Evolutionary conservation across 2,113 vertebrate species (phyloP), one percentile per base, ranked within the genome.

Genomic region (Austrofundulus limnaeus): DNA sequence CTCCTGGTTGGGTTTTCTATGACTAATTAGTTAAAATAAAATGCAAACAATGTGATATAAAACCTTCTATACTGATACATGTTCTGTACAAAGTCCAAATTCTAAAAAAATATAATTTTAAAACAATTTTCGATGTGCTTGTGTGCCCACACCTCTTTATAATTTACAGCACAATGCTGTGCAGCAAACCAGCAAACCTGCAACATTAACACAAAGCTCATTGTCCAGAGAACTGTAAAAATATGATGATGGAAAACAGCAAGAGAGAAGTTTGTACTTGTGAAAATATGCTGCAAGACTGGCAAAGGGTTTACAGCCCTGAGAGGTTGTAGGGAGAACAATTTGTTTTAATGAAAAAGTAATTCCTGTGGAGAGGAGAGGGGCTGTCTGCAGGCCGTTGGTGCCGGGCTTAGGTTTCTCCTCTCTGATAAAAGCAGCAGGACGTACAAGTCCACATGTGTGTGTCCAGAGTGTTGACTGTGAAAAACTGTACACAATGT

Each of bases 341-440:
- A 81, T 82, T 88, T 72, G 61, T 85, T 87, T 87, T 80, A 87
- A 83, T 86, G 81, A 91, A 91, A 90, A 83, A 86, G 80, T 85
- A 38, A 43, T 89, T 89, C 72, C 76, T 68, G 70, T 42, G 70
- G 63, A 87, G 81, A 67, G 72, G 73, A 74, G 41, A 64, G 57
- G 50, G 64, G 17, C 75, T 39, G 42, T 77, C 89, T 74, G 60
- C 51, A 23, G 84, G 85, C 85, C 89, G 83, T 91, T 88, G 88
- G 84, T 84, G 77, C 84, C 87, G 52, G 82, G 81, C 80, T 91
- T 81, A 70, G 21, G 85, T 91, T 89, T 91, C 89, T 87, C 48
- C 66, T 58, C 66, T 65, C 80, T 83, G 88, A 91, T 88, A 85
- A 89, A 90, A 90, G 77, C 72, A 82, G 59, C 53, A 51, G 47